Evolutionary conservation across 1,140 invertebrate genomes (phyloP).

Genomic region (Coenobita brevimanus): DNA sequence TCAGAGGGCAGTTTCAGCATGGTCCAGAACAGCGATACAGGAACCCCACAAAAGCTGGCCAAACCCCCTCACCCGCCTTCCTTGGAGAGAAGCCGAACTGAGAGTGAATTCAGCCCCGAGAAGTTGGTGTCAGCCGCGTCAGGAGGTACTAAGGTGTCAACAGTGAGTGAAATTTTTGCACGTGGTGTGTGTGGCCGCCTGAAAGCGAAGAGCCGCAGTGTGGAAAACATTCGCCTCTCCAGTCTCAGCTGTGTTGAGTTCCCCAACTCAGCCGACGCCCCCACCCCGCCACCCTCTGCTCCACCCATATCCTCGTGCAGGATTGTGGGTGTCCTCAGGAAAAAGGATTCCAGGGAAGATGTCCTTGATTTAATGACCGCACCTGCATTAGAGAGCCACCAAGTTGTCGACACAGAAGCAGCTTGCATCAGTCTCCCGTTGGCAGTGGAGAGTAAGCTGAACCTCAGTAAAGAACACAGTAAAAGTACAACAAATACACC

Average conservation of each 20-base stretch:
- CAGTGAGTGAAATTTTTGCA: constrained; percentile 52
- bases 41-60: background rate
- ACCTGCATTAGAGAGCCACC: background rate
- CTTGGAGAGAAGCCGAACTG: constrained; percentile 46
- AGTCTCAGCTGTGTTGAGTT: constrained; percentile 54
- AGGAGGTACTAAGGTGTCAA: background rate
- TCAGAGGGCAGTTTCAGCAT: constrained; percentile 46
- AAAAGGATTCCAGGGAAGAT: constrained; percentile 42
- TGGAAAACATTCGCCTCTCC: constrained; percentile 55
- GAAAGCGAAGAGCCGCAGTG: constrained; percentile 46
- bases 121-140: constrained; percentile 16
- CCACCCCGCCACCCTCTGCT: background rate
- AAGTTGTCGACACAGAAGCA: background rate
- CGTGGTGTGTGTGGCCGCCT: constrained; percentile 49
- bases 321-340: constrained; percentile 55
- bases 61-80: constrained; percentile 41
- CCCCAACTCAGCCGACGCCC: constrained; percentile 1
- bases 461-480: background rate
- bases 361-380: constrained; percentile 18
- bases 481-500: background rate
- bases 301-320: constrained; percentile 28
- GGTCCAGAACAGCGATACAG: background rate
- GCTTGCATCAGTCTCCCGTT: background rate
- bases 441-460: background rate
- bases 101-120: constrained; percentile 43